Conservation (phyloP, 2,113 vertebrate species). For the Callaeas wilsoni region DNA sequence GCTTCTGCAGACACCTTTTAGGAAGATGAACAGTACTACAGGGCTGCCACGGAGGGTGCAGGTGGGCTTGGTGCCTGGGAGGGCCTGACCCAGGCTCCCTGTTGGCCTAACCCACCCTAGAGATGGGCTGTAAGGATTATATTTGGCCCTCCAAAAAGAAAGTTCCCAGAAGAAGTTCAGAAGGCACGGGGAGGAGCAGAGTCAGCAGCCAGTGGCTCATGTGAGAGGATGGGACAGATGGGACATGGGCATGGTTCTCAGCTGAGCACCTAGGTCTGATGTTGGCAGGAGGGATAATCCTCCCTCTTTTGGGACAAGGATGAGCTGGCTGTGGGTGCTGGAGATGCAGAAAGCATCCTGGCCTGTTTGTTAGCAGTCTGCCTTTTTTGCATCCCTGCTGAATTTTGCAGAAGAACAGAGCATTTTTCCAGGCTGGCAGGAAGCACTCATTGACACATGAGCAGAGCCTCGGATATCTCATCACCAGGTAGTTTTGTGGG, state of each 20-base stretch:
- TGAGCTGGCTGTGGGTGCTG: neutral
- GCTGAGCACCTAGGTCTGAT: fast-evolving
- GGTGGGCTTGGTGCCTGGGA: neutral
- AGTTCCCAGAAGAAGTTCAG: neutral
- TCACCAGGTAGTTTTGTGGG: neutral
- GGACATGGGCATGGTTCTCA: neutral
- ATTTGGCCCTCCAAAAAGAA: neutral
- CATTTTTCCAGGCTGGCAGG: neutral
- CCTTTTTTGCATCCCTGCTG: neutral
- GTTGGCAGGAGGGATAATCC: neutral
- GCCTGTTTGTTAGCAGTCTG: neutral
- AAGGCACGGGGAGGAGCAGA: neutral
- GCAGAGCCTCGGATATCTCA: neutral
- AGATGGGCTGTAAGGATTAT: neutral
- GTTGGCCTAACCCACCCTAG: neutral
- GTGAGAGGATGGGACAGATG: neutral
- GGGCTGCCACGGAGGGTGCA: neutral
- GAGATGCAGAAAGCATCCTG: neutral
- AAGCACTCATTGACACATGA: fast-evolving
- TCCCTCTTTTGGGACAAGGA: neutral
- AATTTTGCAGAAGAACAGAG: neutral
- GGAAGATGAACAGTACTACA: fast-evolving
- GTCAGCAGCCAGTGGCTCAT: neutral
- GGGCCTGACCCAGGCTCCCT: neutral
- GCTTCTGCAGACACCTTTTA: neutral